Evolutionary conservation across 2,113 vertebrate genomes (phyloP), one percentile per base, ranked within the genome.

Genomic region (Gavia stellata): DNA sequence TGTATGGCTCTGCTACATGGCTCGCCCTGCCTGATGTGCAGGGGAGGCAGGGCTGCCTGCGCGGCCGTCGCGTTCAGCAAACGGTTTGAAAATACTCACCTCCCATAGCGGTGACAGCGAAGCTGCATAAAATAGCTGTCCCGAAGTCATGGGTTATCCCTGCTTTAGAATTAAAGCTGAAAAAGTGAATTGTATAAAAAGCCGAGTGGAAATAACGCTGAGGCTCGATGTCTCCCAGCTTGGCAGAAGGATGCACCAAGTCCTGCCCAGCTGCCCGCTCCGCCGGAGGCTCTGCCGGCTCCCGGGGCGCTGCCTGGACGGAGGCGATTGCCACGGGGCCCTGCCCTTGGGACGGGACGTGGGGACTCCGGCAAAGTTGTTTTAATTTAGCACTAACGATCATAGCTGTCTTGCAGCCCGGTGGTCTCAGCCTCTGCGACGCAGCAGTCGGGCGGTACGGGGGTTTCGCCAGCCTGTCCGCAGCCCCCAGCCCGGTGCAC

Each of bases 1-100:
- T 9, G 9, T 16, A 0, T 0, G 38, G 71, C 34, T 7, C 25
- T 3, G 42, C 28, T 7, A 1, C 10, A 4, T 2, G 31, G 1
- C 40, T 21, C 6, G 9, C 53, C 7, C 44, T 10, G 59, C 52
- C 81, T 4, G 7, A 1, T 5, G n/a, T 3, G 55, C 68, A 2
- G 44, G 42, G 38, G 23, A n/a, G 62, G n/a, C 42, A 53, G 72
- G 25, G 70, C 78, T 23, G 84, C 55, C 38, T 5, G 38, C 16
- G 5, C 11, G 2, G 47, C 81, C 36, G 6, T 47, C 38, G 9
- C 19, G 9, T 12, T 40, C 59, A 16, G 59, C 59, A 9, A 36
- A 9, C 3, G 24, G 14, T 10, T 29, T 8, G 38, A 8, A 33
- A 20, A 45, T 8, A 20, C 31, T 31, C 53, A 10, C 56, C 36